Percentiles rank a stretch among this genome's conserved stretches.
Conservation (phyloP, 2,113 vertebrate species). For the Psilopogon haemacephalus region DNA sequence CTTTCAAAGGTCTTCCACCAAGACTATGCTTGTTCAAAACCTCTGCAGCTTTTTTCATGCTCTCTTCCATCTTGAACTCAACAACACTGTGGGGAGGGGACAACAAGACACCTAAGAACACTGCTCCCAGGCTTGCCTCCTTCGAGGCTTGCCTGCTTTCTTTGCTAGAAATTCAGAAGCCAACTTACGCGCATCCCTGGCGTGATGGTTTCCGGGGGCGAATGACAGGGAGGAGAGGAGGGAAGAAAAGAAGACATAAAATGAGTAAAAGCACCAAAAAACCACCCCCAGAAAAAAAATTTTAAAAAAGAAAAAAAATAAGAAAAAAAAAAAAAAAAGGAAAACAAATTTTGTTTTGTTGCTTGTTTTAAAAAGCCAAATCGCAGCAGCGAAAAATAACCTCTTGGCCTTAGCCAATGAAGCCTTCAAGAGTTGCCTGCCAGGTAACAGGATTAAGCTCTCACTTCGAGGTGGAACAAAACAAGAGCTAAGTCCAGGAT, state of each 20-base stretch:
- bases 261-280: slow-evolving; percentile 37
- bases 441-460: neutral
- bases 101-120: slow-evolving; percentile 39
- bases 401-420: slow-evolving; percentile 40
- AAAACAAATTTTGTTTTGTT: no score
- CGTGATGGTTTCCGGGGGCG: slow-evolving; percentile 28
- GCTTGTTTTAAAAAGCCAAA: slow-evolving; percentile 17
- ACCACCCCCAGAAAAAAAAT: neutral
- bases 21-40: slow-evolving; percentile 95
- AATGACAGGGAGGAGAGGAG: slow-evolving; percentile 32
- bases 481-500: slow-evolving; percentile 62
- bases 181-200: slow-evolving; percentile 97
- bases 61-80: slow-evolving; percentile 97
- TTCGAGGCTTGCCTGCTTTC: neutral
- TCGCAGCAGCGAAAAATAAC: slow-evolving; percentile 8
- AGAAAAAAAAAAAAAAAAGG: no score
- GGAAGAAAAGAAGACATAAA: slow-evolving; percentile 59
- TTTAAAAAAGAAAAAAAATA: no score
- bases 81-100: slow-evolving; percentile 83
- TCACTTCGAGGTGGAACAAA: slow-evolving; percentile 13
- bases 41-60: slow-evolving; percentile 97
- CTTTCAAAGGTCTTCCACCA: slow-evolving; percentile 94
- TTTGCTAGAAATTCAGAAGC: neutral
- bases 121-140: neutral
- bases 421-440: slow-evolving; percentile 55